Evolutionary conservation across 2,113 vertebrate genomes (phyloP), one percentile per base, ranked within the genome.

Genomic region (Poeciliopsis retropinna): DNA sequence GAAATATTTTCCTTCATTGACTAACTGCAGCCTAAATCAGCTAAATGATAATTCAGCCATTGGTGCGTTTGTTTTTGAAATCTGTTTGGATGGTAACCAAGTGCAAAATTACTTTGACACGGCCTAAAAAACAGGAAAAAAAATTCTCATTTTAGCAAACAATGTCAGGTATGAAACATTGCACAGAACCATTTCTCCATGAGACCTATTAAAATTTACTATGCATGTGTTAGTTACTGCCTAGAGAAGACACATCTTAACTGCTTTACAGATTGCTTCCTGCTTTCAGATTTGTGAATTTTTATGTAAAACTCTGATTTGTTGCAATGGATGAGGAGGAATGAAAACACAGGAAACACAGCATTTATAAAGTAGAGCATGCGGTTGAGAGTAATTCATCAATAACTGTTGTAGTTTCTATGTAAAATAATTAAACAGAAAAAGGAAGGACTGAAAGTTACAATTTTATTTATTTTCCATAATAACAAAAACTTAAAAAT

Each of bases 1-100:
- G 76, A 71, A 77, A 67, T 70, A 64, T 80, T 41, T 29, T 19
- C 47, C 61, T 75, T 76, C 31, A 80, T 78, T 81, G 62, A 79
- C 68, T 66, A 81, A 80, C 72, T 81, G 37, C 28, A 32, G 65
- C 60, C 17, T n/a, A 22, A n/a, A 17, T 71, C 31, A 61, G 15
- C n/a, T 66, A 57, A 70, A 74, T 68, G 29, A 69, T 75, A 51
- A 47, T 67, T 44, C 30, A 31, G 28, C 64, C 63, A 9, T 28
- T 72, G 27, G 60, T 32, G 64, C 44, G 64, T 75, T 78, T 68
- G 7, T 71, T 69, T 75, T 57, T 37, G 2, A 63, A 66, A 54
- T 70, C 32, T 28, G 51, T 44, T 28, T 72, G 25, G 17, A 60
- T 41, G n/a, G 17, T 67, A 79, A 82, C 57, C 79, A 72, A 66